Percentiles rank a stretch among this genome's conserved stretches.
phyloP scores from a whole-genome alignment of 2,113 vertebrate genomes.

The Delphinus delphis region DNA sequence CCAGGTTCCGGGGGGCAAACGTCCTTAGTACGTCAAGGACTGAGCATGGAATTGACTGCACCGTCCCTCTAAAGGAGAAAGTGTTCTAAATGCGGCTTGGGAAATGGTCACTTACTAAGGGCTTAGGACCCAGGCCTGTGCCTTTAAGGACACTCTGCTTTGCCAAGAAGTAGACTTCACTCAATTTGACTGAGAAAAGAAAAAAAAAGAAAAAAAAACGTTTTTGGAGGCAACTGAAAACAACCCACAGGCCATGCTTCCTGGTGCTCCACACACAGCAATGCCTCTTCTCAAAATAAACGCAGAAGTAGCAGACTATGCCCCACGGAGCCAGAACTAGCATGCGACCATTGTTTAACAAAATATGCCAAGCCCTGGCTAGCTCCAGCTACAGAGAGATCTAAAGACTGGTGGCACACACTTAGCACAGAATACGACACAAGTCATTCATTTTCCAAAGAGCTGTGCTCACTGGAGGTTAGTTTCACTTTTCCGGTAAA shows the following conservation, averaged over 20 bases:
- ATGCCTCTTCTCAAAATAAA: neutral
- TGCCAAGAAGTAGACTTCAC: neutral
- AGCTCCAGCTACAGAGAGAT: neutral
- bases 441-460: slow-evolving; percentile 62
- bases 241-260: neutral
- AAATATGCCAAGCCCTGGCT: neutral
- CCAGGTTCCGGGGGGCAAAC: neutral
- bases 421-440: neutral
- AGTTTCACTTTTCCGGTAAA: slow-evolving; percentile 63
- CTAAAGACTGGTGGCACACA: neutral
- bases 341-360: neutral
- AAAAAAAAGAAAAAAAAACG: neutral
- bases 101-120: neutral
- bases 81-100: neutral
- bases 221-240: neutral
- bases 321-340: neutral
- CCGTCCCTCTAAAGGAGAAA: neutral
- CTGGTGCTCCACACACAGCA: neutral
- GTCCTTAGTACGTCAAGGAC: neutral
- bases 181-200: neutral
- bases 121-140: neutral
- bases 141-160: neutral
- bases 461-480: neutral
- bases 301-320: neutral
- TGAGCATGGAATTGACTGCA: neutral